Evolutionary conservation across 2,113 vertebrate genomes (phyloP).

Genomic region (Microcebus lehilahytsara): DNA sequence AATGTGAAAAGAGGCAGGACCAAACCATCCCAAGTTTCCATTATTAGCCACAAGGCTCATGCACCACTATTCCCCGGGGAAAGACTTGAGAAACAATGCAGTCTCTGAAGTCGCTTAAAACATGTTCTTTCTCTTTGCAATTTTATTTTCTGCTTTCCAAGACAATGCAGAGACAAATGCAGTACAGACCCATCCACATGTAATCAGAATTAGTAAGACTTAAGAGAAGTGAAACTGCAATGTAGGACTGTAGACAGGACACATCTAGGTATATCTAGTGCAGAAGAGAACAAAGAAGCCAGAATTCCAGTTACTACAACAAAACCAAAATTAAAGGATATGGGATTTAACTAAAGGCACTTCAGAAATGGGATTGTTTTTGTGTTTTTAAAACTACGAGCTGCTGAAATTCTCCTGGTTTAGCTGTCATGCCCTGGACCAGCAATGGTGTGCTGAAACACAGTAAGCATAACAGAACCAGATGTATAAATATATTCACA

Average conservation of each 20-base stretch:
- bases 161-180: not conserved
- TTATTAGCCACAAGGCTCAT: not conserved
- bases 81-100: not conserved
- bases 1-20: not conserved
- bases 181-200: not conserved
- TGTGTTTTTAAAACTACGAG: not conserved
- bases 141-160: not conserved
- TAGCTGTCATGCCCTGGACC: not conserved
- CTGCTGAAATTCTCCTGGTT: not conserved
- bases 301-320: not conserved
- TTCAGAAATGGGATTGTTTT: not conserved
- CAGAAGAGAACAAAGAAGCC: not conserved
- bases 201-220: not conserved
- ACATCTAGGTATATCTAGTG: not conserved
- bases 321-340: not conserved
- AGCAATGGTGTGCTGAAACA: not conserved
- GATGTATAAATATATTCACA: slow-evolving; percentile 42
- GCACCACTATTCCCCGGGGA: not conserved
- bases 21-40: not conserved
- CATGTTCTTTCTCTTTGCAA: not conserved
- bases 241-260: not conserved
- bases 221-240: not conserved
- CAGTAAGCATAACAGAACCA: not conserved
- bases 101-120: not conserved
- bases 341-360: not conserved